phyloP scores from a whole-genome alignment of 2,113 vertebrate species.

The Acinonyx jubatus region DNA sequence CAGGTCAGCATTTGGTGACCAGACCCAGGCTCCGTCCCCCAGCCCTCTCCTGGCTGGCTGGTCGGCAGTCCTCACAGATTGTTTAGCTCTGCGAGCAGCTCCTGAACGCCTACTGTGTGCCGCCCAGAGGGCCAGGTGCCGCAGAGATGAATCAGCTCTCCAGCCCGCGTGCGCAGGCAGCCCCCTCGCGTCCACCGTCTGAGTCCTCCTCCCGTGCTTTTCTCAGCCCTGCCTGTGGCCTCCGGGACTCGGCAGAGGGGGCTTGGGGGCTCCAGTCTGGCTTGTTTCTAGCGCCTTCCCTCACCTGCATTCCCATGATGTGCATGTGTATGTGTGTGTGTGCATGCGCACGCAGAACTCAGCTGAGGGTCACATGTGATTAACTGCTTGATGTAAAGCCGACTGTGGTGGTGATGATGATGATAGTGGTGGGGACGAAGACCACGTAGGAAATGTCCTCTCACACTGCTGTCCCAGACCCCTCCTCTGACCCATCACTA shows the following conservation, averaged over 20 bases:
- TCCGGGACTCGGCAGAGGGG: not conserved
- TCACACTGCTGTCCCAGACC: not conserved
- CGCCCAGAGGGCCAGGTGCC: not conserved
- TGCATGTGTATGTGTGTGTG: too few species aligned
- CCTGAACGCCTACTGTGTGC: not conserved
- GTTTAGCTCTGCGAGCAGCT: not conserved
- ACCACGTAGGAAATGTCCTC: not conserved
- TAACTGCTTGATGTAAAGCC: not conserved
- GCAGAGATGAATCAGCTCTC: not conserved
- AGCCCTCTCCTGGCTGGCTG: not conserved
- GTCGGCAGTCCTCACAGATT: not conserved
- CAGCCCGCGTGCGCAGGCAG: accelerated
- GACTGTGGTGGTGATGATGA: not conserved
- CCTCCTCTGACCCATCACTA: not conserved
- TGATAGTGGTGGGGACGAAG: not conserved
- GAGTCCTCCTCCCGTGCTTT: not conserved
- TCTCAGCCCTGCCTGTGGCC: not conserved
- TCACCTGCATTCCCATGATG: not conserved
- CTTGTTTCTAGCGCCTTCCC: not conserved
- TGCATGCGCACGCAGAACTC: not conserved
- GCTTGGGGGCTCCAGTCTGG: not conserved
- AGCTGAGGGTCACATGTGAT: not conserved
- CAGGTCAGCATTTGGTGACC: not conserved
- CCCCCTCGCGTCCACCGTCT: not conserved
- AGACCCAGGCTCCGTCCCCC: too few species aligned